These are phyloP conservation scores for Dasypogon diadema DNA, from an alignment of 2,888 invertebrate genomes.

Conservation along the genomic window DNA sequence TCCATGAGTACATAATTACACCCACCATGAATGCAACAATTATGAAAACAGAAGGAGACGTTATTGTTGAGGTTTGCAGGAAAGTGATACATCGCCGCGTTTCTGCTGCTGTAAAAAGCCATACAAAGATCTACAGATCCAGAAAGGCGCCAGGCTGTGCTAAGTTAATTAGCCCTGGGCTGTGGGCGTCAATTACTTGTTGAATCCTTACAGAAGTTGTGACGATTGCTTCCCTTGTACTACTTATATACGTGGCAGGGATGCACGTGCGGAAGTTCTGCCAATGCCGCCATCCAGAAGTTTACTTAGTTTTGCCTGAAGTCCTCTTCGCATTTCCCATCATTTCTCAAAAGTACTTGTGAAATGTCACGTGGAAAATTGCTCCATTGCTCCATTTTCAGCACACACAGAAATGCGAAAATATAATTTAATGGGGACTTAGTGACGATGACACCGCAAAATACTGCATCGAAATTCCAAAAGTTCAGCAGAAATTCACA, in stretches of 20 bases:
- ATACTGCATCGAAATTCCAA: constrained; percentile 6
- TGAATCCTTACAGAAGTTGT: constrained; percentile 6
- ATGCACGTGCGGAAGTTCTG: too few species aligned
- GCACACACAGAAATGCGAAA: not conserved
- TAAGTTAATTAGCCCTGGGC: constrained; percentile 20
- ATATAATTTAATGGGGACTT: constrained; percentile 1
- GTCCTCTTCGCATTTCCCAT: too few species aligned
- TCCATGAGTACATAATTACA: too few species aligned
- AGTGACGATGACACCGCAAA: constrained; percentile 23
- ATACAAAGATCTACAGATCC: not conserved
- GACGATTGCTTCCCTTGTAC: not conserved
- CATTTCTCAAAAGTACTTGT: not conserved
- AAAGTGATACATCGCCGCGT: not conserved
- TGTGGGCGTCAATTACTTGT: constrained; percentile 30
- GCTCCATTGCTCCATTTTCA: constrained; percentile 8
- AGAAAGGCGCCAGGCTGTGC: not conserved
- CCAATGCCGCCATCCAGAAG: too few species aligned
- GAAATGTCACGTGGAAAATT: not conserved
- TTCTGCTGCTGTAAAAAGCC: not conserved
- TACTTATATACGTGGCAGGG: too few species aligned
- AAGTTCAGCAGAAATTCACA: constrained; percentile 3
- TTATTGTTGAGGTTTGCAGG: not conserved
- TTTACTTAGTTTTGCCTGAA: too few species aligned
- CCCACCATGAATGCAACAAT: not conserved
- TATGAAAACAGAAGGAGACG: not conserved